Evolutionary conservation across 2,888 invertebrate genomes (phyloP).

Genomic region (Itoplectis maculator): DNA sequence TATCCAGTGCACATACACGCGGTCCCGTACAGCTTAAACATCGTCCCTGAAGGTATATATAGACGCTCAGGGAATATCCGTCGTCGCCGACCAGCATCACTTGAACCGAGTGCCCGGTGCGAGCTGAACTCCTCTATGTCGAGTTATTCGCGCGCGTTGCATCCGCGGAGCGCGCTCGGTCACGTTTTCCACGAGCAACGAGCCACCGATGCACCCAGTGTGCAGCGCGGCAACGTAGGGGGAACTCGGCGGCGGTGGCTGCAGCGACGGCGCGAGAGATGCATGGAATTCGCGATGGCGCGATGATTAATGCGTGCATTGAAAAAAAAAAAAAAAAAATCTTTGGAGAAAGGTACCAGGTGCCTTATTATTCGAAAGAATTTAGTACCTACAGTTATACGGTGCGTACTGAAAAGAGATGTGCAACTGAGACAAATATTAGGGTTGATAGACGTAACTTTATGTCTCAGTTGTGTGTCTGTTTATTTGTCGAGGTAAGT

Average conservation of each 20-base stretch:
- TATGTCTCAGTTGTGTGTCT: neutral
- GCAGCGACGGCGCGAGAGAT: slow-evolving; percentile 23
- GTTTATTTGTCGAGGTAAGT: neutral
- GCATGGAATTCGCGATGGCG: slow-evolving; percentile 48
- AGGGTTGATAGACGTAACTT: neutral
- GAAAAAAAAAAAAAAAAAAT: slow-evolving; percentile 12
- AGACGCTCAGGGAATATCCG: slow-evolving; percentile 29
- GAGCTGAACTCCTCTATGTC: slow-evolving; percentile 24
- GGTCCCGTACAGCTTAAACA: slow-evolving; percentile 18
- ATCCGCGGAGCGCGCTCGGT: slow-evolving; percentile 31
- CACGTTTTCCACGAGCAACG: slow-evolving; percentile 54
- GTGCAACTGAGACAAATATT: neutral
- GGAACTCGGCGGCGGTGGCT: neutral
- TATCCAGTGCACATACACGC: slow-evolving; percentile 26
- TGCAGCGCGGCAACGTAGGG: neutral
- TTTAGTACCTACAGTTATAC: neutral
- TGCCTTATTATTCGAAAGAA: slow-evolving; percentile 3
- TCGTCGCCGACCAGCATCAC: slow-evolving; percentile 42
- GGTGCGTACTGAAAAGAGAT: neutral
- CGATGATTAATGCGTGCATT: slow-evolving; percentile 49
- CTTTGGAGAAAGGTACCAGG: neutral
- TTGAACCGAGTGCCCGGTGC: slow-evolving; percentile 33
- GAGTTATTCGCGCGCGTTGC: slow-evolving; percentile 54
- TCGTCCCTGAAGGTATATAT: slow-evolving; percentile 12
- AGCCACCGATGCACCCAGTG: slow-evolving; percentile 36